Conservation (phyloP, 2,113 vertebrate species). For the Natator depressus region DNA sequence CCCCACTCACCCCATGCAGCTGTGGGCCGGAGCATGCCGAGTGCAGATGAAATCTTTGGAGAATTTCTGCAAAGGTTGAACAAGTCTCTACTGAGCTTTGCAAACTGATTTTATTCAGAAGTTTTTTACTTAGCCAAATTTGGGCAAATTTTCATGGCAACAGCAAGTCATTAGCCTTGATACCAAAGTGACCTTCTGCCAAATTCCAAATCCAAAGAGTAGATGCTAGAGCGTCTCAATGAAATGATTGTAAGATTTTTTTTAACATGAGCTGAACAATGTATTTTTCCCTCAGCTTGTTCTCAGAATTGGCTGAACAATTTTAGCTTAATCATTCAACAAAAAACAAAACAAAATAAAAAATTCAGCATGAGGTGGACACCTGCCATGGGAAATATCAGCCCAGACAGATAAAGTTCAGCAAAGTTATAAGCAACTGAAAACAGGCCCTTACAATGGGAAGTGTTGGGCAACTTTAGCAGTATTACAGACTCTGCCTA, state of each 20-base stretch:
- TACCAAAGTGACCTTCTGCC: neutral
- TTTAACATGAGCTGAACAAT: neutral
- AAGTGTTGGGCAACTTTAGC: neutral
- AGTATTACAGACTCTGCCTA: neutral
- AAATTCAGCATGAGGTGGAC: neutral
- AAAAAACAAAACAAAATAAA: neutral
- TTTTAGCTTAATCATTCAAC: neutral
- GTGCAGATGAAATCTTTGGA: neutral
- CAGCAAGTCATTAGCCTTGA: neutral
- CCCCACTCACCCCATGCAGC: no score
- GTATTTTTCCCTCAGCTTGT: neutral
- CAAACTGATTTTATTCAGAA: neutral
- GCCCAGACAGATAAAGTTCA: neutral
- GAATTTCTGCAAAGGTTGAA: no score
- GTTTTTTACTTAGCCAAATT: neutral
- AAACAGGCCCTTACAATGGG: neutral
- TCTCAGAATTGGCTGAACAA: neutral
- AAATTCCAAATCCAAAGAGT: neutral
- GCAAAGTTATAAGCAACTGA: neutral
- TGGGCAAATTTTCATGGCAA: neutral
- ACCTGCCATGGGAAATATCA: neutral
- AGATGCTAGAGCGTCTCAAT: neutral
- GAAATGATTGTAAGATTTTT: neutral
- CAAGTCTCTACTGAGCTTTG: neutral
- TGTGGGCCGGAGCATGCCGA: neutral